Conservation (phyloP, 2,113 vertebrate species). For the Dissostichus mawsoni region DNA sequence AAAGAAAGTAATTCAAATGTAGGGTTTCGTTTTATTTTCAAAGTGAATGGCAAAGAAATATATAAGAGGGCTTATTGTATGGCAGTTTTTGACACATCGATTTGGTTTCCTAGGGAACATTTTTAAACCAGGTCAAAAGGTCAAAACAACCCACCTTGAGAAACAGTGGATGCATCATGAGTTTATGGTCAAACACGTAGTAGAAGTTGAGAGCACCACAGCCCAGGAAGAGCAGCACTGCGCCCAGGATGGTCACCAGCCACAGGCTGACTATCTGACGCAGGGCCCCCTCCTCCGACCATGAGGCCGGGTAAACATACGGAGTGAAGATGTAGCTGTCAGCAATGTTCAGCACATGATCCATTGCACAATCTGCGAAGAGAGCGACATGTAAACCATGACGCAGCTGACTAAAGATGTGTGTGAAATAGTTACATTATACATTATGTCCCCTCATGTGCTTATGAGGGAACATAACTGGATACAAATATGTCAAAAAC, state of each 20-base stretch:
- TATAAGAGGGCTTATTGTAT: too few species aligned
- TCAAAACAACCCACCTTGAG: conserved; percentile 84
- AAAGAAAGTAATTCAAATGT: too few species aligned
- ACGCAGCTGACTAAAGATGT: background rate
- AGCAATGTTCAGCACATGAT: conserved; percentile 86
- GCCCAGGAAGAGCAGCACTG: conserved; percentile 86
- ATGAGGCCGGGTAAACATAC: conserved; percentile 87
- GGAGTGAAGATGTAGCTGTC: conserved; percentile 90
- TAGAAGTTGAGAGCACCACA: conserved; percentile 90
- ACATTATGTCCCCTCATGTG: too few species aligned
- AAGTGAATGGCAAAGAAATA: too few species aligned
- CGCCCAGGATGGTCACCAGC: conserved; percentile 90
- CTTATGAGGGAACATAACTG: background rate
- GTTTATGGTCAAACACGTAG: conserved; percentile 89
- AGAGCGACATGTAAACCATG: background rate
- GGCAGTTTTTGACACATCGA: too few species aligned
- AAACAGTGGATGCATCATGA: conserved; percentile 93
- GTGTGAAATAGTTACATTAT: too few species aligned
- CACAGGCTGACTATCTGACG: conserved; percentile 91
- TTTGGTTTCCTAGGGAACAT: too few species aligned
- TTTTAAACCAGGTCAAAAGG: too few species aligned
- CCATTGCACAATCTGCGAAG: conserved; percentile 85
- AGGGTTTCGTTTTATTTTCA: too few species aligned
- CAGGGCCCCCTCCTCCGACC: conserved; percentile 85
- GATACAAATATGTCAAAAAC: background rate